Percentiles rank a stretch among this genome's conserved stretches.
phyloP scores from a whole-genome alignment of 2,888 invertebrate genomes.

The Lissonota sp. region DNA sequence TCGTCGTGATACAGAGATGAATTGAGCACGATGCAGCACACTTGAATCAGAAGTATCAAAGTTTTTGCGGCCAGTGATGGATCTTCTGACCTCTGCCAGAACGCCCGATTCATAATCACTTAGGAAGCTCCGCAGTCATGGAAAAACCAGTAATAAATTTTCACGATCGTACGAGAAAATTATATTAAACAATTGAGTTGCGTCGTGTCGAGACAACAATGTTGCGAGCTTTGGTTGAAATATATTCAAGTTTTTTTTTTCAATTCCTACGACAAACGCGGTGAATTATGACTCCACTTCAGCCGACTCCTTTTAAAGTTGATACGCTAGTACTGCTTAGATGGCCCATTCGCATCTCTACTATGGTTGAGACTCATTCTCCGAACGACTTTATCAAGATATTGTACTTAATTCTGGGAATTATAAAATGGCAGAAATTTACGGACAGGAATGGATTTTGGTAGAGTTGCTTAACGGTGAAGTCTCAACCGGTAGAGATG shows the following conservation, averaged over 20 bases:
- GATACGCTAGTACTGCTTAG: too few relatives aligned
- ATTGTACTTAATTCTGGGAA: too few relatives aligned
- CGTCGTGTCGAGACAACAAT: neutral
- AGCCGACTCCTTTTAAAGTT: too few relatives aligned
- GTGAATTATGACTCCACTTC: too few relatives aligned
- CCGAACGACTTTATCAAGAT: too few relatives aligned
- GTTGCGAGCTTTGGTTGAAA: neutral
- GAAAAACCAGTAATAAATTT: constrained; percentile 30
- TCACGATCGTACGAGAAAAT: constrained; percentile 10
- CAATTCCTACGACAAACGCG: too few relatives aligned
- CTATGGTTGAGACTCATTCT: too few relatives aligned
- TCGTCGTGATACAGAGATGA: neutral
- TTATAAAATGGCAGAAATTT: too few relatives aligned
- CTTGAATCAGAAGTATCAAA: neutral
- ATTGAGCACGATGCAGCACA: neutral
- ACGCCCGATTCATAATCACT: constrained; percentile 30
- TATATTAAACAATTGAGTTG: neutral
- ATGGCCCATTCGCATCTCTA: too few relatives aligned
- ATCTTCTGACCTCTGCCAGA: constrained; percentile 21
- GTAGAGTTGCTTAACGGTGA: too few relatives aligned
- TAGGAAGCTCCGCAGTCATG: constrained; percentile 32
- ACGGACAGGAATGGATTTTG: too few relatives aligned
- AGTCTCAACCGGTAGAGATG: too few relatives aligned
- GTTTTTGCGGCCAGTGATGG: neutral
- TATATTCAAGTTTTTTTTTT: neutral